Conservation (phyloP, 2,113 vertebrate genomes). For the Cephalopterus ornatus region DNA sequence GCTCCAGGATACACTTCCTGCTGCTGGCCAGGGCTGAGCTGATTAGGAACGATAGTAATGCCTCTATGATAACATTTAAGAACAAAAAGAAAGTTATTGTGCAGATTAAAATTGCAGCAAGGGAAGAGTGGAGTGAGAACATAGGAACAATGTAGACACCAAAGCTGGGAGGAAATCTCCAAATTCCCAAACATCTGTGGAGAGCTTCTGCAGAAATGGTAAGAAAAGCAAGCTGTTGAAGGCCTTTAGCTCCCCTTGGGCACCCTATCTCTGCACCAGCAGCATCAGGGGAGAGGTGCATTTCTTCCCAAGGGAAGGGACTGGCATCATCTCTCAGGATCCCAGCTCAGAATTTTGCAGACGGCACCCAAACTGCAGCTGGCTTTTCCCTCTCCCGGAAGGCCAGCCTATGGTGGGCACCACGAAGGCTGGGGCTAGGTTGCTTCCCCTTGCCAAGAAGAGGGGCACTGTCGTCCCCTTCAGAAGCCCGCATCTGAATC, state of each 20-base stretch:
- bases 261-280: not conserved
- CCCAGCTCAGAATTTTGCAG: not conserved
- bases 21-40: too few species aligned
- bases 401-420: not conserved
- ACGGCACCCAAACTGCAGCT: not conserved
- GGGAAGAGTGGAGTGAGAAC: too few species aligned
- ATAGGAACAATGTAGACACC: too few species aligned
- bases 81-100: too few species aligned
- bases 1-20: too few species aligned
- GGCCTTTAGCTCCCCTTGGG: not conserved
- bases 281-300: not conserved
- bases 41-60: too few species aligned
- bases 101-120: too few species aligned
- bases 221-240: not conserved
- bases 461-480: not conserved
- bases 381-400: not conserved
- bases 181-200: not conserved
- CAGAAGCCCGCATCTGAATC: not conserved
- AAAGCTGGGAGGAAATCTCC: not conserved
- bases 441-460: not conserved
- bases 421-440: not conserved
- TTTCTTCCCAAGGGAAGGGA: not conserved
- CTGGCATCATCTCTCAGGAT: not conserved
- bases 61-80: too few species aligned
- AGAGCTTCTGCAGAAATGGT: not conserved